Percentiles rank a stretch among this genome's conserved stretches.
Conservation (phyloP, 1,140 invertebrate species). For the Epicauta chinensis region DNA sequence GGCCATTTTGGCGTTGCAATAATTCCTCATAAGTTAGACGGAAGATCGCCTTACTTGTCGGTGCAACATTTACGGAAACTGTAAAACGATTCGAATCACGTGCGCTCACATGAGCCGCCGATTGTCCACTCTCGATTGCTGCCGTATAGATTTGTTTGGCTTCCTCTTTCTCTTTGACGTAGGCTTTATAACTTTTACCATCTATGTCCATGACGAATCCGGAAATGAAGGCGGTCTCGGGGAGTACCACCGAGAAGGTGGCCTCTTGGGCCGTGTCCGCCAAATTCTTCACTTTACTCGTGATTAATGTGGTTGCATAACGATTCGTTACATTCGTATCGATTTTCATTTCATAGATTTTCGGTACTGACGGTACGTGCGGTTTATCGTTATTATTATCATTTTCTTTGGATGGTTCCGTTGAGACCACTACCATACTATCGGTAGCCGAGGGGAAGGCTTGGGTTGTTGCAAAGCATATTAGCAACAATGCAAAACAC, state of each 20-base stretch:
- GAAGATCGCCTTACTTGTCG: slow-evolving; percentile 51
- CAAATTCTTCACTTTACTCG: slow-evolving; percentile 52
- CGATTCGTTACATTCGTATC: slow-evolving; percentile 51
- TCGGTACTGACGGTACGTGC: slow-evolving; percentile 12
- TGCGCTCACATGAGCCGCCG: slow-evolving; percentile 54
- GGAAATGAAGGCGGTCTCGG: slow-evolving; percentile 59
- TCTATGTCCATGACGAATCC: slow-evolving; percentile 56
- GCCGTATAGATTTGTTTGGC: slow-evolving; percentile 57
- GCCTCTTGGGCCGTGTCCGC: slow-evolving; percentile 51
- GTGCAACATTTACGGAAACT: slow-evolving; percentile 55
- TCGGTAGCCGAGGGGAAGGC: neutral
- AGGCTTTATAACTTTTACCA: slow-evolving; percentile 49
- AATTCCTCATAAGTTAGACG: slow-evolving; percentile 62
- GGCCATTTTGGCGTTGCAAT: slow-evolving; percentile 48
- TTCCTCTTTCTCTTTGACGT: slow-evolving; percentile 56
- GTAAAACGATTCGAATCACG: slow-evolving; percentile 60
- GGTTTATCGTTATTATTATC: neutral
- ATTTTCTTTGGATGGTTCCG: neutral
- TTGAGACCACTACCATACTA: neutral
- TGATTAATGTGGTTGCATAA: slow-evolving; percentile 54
- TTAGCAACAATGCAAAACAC: too few relatives aligned
- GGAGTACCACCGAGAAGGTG: slow-evolving; percentile 53
- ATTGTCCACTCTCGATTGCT: slow-evolving; percentile 52
- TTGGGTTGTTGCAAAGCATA: neutral
- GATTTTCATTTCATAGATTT: slow-evolving; percentile 49